Conservation (phyloP, 2,113 vertebrate genomes). For the Poeciliopsis prolifica region DNA sequence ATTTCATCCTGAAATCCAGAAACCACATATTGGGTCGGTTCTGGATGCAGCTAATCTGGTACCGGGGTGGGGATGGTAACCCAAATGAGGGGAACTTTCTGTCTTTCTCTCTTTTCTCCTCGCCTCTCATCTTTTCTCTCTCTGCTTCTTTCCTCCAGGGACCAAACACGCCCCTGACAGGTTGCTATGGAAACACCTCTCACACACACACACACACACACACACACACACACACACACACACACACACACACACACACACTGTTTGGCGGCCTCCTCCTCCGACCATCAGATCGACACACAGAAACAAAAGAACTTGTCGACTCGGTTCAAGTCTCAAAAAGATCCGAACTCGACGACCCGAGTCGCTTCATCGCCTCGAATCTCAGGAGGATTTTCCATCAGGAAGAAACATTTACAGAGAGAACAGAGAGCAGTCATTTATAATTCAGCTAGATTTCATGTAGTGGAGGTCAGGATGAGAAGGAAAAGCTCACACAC, state of each 20-base stretch:
- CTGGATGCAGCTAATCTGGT: too few relatives aligned
- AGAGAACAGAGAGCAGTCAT: conserved; percentile 32
- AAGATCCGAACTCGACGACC: background rate
- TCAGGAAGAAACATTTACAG: conserved; percentile 24
- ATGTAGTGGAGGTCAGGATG: conserved; percentile 58
- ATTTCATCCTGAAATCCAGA: too few relatives aligned
- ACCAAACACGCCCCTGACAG: conserved; percentile 77
- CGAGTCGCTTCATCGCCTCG: conserved; percentile 1
- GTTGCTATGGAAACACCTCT: conserved; percentile 77
- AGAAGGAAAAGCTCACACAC: conserved; percentile 37
- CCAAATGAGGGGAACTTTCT: conserved; percentile 62
- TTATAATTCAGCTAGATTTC: conserved; percentile 69
- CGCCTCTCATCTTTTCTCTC: conserved; percentile 51
- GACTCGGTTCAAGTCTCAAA: too few relatives aligned
- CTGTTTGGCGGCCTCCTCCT: conserved; percentile 62
- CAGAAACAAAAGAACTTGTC: background rate
- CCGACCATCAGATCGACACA: conserved; percentile 49
- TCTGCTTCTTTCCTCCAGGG: conserved; percentile 53
- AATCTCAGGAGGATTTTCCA: conserved; percentile 6
- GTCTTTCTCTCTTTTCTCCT: conserved; percentile 43
- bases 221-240: too few relatives aligned
- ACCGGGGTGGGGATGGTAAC: background rate
- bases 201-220: conserved; percentile 39
- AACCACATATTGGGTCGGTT: too few relatives aligned
- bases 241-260: too few relatives aligned